These are phyloP conservation scores for Gnathonemus longibarbis DNA, from an alignment of 2,113 vertebrate species.

Conservation along the genomic window DNA sequence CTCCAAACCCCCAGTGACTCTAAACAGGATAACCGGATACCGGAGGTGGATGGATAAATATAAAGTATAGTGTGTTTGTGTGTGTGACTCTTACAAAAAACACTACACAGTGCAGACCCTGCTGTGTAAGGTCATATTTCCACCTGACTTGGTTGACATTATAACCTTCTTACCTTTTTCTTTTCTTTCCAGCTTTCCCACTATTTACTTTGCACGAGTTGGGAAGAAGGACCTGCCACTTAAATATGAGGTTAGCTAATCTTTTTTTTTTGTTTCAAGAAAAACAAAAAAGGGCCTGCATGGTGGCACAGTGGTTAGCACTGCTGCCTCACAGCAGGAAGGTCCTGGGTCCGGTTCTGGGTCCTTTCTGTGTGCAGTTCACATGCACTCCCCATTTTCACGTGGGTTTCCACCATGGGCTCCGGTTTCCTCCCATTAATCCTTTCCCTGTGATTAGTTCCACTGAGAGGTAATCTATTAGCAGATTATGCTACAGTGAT, in stretches of 20 bases:
- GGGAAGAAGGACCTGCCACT: constrained; percentile 1
- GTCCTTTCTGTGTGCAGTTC: too few relatives aligned
- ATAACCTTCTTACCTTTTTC: not conserved
- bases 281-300: too few relatives aligned
- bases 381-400: too few relatives aligned
- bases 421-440: too few relatives aligned
- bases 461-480: not conserved
- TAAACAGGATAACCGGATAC: not conserved
- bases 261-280: not conserved
- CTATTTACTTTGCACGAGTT: not conserved
- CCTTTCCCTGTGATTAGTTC: not conserved
- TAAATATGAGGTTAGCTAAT: not conserved
- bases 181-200: not conserved
- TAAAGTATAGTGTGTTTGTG: not conserved
- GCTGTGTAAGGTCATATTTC: not conserved
- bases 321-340: too few relatives aligned
- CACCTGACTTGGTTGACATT: not conserved
- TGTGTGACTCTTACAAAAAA: not conserved
- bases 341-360: too few relatives aligned
- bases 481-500: not conserved
- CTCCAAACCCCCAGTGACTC: too few relatives aligned
- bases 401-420: too few relatives aligned
- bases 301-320: too few relatives aligned
- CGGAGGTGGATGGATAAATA: not conserved
- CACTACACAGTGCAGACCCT: not conserved